Conservation (phyloP, 37 sponge, comb jelly and placozoan species). For the Halisarca cf. caerulea region DNA sequence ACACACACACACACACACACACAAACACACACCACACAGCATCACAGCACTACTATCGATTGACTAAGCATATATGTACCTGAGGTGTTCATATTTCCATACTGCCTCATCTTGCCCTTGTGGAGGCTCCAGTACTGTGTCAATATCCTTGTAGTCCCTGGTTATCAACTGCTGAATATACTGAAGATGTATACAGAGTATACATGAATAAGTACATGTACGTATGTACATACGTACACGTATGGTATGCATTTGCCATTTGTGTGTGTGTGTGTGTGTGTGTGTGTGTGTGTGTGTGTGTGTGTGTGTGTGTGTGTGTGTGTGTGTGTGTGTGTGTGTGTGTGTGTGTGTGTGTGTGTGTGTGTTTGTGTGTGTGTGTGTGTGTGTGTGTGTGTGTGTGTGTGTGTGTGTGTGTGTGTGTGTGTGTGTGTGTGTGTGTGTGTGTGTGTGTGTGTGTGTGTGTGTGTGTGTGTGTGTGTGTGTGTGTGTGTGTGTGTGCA, state of each 20-base stretch:
- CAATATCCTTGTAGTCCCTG: conserved; percentile 72
- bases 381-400: conserved; percentile 29
- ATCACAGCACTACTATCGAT: not conserved
- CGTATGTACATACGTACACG: not conserved
- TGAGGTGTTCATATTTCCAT: conserved; percentile 98
- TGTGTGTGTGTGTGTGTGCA: not conserved
- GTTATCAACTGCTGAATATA: conserved; percentile 89
- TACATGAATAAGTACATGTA: too few relatives aligned
- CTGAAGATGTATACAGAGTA: conserved; percentile 48
- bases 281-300: conserved; percentile 27
- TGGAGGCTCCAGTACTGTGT: conserved; percentile 76
- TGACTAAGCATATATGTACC: too few relatives aligned
- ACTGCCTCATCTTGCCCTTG: conserved; percentile 78
- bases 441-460: too few relatives aligned
- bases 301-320: conserved; percentile 17
- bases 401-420: conserved; percentile 21
- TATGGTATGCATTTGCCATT: not conserved
- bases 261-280: conserved; percentile 19
- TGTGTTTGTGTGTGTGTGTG: not conserved
- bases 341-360: not conserved
- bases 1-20: not conserved
- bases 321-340: not conserved
- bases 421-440: conserved; percentile 18
- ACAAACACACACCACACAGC: not conserved
- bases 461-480: not conserved